Conservation (phyloP, 2,797 vertebrate species). For the Adelosebastes latens region DNA sequence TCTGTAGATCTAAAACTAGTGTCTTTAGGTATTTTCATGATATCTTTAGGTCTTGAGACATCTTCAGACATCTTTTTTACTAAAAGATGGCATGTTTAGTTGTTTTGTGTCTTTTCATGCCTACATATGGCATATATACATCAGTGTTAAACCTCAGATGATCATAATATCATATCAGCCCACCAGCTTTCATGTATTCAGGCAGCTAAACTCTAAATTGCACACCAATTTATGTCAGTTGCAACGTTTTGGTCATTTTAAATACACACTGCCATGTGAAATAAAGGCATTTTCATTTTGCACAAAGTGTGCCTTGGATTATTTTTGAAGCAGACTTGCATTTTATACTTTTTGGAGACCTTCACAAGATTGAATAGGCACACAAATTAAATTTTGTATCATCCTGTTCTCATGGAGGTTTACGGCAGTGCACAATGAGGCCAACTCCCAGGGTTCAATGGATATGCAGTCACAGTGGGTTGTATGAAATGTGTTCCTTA, state of each 20-base stretch:
- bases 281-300: background rate
- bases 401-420: background rate
- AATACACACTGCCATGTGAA: background rate
- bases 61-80: background rate
- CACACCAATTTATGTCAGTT: too few species aligned
- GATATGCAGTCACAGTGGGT: constrained; percentile 4
- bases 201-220: background rate
- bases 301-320: background rate
- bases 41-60: background rate
- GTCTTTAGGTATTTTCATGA: background rate
- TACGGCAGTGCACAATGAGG: background rate
- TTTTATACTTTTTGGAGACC: too few species aligned
- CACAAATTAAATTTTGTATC: background rate
- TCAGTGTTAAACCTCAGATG: background rate
- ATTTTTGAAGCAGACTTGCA: background rate
- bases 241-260: too few species aligned
- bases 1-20: background rate
- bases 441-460: background rate
- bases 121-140: background rate
- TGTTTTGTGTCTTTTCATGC: background rate
- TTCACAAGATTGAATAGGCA: too few species aligned
- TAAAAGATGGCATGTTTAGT: background rate
- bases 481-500: constrained; percentile 11
- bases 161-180: background rate
- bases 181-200: background rate